phyloP scores from a whole-genome alignment of 2,797 vertebrate genomes.

The Enteromius trimaculatus region DNA sequence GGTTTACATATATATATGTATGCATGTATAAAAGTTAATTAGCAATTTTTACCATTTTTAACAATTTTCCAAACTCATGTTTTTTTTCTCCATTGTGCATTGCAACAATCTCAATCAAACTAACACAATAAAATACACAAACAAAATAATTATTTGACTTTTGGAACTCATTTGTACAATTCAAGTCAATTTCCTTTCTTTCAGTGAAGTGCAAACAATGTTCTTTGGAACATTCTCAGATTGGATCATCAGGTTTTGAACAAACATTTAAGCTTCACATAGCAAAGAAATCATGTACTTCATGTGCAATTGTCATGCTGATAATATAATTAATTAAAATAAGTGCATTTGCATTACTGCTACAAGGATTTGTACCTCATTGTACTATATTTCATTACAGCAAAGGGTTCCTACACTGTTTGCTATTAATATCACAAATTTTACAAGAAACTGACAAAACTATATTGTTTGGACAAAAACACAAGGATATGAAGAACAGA shows the following conservation, averaged over 20 bases:
- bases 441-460: not conserved
- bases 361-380: not conserved
- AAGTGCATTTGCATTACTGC: not conserved
- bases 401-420: not conserved
- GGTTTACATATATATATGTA: no score
- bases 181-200: not conserved
- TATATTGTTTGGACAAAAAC: not conserved
- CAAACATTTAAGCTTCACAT: not conserved
- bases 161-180: not conserved
- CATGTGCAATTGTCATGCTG: not conserved
- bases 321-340: conserved; percentile 10
- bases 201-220: not conserved
- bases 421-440: not conserved
- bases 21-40: no score
- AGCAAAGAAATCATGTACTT: not conserved
- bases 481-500: not conserved
- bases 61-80: not conserved
- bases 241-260: no score
- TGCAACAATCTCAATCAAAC: not conserved
- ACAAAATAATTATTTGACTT: not conserved
- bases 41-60: no score
- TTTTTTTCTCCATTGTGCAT: no score
- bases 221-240: not conserved
- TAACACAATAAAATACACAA: not conserved
- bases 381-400: not conserved